These are phyloP conservation scores for Lasioglossum morio DNA, from an alignment of 2,888 invertebrate genomes.

Conservation along the genomic window DNA sequence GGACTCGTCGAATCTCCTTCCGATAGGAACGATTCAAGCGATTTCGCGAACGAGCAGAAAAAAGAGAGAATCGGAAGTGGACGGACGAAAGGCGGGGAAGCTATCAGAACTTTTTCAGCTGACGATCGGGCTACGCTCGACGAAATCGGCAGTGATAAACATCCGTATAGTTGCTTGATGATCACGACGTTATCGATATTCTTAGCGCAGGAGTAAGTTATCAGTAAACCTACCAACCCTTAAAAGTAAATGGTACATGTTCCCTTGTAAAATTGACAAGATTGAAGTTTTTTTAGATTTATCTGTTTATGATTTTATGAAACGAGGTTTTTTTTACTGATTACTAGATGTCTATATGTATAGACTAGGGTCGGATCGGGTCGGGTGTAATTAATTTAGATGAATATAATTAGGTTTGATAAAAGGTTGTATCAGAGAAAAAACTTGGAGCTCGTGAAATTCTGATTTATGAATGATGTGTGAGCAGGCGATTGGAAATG, in stretches of 20 bases:
- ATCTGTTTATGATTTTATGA: too few species aligned
- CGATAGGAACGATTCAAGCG: constrained; percentile 24
- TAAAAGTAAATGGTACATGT: too few species aligned
- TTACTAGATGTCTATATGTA: too few species aligned
- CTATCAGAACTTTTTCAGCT: constrained; percentile 18
- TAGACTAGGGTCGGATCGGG: too few species aligned
- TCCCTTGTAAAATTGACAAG: too few species aligned
- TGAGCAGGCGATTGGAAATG: not conserved
- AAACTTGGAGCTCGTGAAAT: not conserved
- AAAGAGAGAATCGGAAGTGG: not conserved
- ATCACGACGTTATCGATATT: not conserved
- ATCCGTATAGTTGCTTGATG: not conserved
- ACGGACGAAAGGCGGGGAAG: not conserved
- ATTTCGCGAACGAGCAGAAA: constrained; percentile 35
- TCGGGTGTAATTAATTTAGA: not conserved
- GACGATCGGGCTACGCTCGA: not conserved
- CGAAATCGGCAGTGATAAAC: not conserved
- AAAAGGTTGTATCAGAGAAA: not conserved
- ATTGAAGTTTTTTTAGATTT: too few species aligned
- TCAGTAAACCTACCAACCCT: too few species aligned
- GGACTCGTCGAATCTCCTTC: constrained; percentile 30
- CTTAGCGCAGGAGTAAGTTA: not conserved
- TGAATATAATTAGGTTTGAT: too few species aligned
- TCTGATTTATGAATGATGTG: not conserved
- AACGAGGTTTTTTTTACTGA: too few species aligned